Conservation (phyloP, 2,113 vertebrate genomes). For the Ailuropoda melanoleuca region DNA sequence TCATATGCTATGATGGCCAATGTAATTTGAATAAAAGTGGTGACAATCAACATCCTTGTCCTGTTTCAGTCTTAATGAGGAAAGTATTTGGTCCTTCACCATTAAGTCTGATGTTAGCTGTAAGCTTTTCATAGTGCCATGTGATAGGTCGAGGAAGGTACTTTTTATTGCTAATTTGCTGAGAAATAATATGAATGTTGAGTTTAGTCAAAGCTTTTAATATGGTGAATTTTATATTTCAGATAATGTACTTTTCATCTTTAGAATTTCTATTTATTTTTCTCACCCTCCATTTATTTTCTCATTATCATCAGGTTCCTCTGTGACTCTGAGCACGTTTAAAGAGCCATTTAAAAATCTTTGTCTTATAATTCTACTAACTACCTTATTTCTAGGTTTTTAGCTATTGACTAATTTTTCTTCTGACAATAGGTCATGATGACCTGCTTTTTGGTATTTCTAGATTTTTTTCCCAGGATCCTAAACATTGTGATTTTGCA, state of each 20-base stretch:
- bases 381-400: background rate
- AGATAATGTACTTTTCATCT: background rate
- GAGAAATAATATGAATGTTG: background rate
- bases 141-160: background rate
- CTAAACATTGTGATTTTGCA: background rate
- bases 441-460: background rate
- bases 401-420: background rate
- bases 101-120: background rate
- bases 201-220: background rate
- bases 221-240: background rate
- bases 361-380: background rate
- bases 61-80: background rate
- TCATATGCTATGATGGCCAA: background rate
- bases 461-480: background rate
- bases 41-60: background rate
- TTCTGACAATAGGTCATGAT: background rate
- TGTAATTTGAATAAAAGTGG: background rate
- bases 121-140: background rate
- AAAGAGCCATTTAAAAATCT: background rate
- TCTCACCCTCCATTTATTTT: background rate
- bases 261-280: background rate
- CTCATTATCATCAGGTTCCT: background rate
- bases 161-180: background rate
- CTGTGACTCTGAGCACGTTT: background rate
- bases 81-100: background rate